phyloP scores from a whole-genome alignment of 2,113 vertebrate genomes.

The Antidorcas marsupialis region DNA sequence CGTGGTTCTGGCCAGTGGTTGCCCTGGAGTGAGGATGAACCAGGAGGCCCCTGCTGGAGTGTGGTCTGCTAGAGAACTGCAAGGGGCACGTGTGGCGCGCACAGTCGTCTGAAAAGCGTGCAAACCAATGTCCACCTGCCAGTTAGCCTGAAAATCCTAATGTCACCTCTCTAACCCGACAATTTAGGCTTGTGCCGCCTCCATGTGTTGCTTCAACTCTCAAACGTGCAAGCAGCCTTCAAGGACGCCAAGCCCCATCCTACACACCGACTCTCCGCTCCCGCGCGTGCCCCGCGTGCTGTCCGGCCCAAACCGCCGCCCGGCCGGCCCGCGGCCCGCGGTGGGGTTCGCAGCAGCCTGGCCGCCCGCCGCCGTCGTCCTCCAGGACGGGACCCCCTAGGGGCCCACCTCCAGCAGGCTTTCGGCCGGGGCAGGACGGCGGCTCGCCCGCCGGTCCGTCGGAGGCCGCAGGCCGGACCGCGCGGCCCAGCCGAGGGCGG shows the following conservation, averaged over 20 bases:
- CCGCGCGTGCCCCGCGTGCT: not conserved
- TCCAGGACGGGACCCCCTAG: not conserved
- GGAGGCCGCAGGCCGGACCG: not conserved
- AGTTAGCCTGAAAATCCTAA: not conserved
- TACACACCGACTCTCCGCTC: not conserved
- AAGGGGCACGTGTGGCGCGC: not conserved
- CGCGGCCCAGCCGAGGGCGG: not conserved
- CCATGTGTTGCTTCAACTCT: not conserved
- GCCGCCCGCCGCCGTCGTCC: not conserved
- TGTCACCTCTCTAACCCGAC: not conserved
- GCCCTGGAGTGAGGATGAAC: not conserved
- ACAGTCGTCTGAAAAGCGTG: not conserved
- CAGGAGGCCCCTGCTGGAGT: not conserved
- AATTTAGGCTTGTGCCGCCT: not conserved
- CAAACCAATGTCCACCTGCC: not conserved
- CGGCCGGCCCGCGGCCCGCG: not conserved
- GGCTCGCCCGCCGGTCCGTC: not conserved
- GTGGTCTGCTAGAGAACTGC: not conserved
- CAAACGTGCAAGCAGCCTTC: not conserved
- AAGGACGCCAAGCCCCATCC: not conserved
- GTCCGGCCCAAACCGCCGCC: not conserved
- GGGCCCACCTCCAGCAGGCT: not conserved
- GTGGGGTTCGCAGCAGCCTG: not conserved
- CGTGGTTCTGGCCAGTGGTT: not conserved
- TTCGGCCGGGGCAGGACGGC: not conserved